Evolutionary conservation across 2,888 invertebrate species (phyloP).

Genomic region (Clostera curtula): DNA sequence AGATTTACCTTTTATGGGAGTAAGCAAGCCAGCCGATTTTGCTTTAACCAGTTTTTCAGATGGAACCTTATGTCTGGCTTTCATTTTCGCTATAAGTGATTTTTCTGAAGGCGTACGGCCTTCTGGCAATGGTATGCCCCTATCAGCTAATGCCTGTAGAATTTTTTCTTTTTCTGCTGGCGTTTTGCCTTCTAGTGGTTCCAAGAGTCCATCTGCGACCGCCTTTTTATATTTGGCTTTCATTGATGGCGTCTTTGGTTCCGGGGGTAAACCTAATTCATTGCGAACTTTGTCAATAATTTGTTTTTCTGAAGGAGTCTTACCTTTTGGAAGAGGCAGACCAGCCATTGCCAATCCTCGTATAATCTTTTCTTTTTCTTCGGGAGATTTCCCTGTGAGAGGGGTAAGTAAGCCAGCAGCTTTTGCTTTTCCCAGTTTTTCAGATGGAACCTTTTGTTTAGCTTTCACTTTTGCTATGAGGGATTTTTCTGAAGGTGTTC

Average conservation of each 20-base stretch:
- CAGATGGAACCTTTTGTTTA: too few species aligned
- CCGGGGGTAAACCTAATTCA: constrained; percentile 22
- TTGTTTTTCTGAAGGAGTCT: constrained; percentile 19
- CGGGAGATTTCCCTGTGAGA: constrained; percentile 15
- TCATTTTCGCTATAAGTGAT: constrained; percentile 23
- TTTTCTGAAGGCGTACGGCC: constrained; percentile 25
- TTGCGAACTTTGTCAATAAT: constrained; percentile 17
- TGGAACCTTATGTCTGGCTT: constrained; percentile 6
- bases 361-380: constrained; percentile 20
- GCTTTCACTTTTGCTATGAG: too few species aligned
- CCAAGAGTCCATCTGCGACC: constrained; percentile 6
- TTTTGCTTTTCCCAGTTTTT: constrained; percentile 19
- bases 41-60: constrained; percentile 3
- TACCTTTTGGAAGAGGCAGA: constrained; percentile 19
- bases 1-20: constrained; percentile 18
- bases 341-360: constrained; percentile 14
- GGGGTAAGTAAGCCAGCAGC: constrained; percentile 17
- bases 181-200: constrained; percentile 3
- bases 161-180: constrained; percentile 4
- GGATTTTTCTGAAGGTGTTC: too few species aligned
- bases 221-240: constrained; percentile 3
- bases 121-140: constrained; percentile 5
- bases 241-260: constrained; percentile 15
- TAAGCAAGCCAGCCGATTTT: constrained; percentile 15
- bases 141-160: constrained; percentile 3